Percentiles rank a stretch among this genome's conserved stretches.
Evolutionary conservation across 2,888 invertebrate species (phyloP).

Genomic region (Tiliacea aurago): DNA sequence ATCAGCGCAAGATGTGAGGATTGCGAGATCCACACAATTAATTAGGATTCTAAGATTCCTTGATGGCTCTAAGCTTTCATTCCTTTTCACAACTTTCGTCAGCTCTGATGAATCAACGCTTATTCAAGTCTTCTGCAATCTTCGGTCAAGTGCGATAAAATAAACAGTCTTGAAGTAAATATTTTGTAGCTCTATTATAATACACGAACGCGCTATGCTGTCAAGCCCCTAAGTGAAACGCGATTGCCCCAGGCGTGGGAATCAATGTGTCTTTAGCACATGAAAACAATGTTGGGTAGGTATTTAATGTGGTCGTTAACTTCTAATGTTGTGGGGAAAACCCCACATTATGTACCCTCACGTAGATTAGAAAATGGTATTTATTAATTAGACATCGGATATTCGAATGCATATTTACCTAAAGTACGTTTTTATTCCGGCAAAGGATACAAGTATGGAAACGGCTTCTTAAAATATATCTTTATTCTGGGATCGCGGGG

Average conservation of each 20-base stretch:
- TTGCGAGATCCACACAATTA: background rate
- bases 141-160: background rate
- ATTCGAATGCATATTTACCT: too few species aligned
- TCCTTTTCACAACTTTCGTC: background rate
- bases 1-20: background rate
- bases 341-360: background rate
- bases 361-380: background rate
- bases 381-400: too few species aligned
- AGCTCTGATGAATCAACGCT: background rate
- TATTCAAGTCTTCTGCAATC: background rate
- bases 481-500: too few species aligned
- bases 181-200: slow-evolving; percentile 7
- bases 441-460: too few species aligned
- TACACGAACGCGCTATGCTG: background rate
- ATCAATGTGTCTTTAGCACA: slow-evolving; percentile 14
- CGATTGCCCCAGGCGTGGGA: slow-evolving; percentile 35
- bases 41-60: background rate
- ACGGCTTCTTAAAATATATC: too few species aligned
- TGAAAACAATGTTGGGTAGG: slow-evolving; percentile 26
- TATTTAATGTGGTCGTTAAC: slow-evolving; percentile 29
- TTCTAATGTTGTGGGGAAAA: background rate
- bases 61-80: background rate
- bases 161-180: slow-evolving; percentile 1
- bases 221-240: slow-evolving; percentile 30
- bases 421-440: too few species aligned